Conservation (phyloP, 2,888 invertebrate genomes). For the Ectobius pallidus region DNA sequence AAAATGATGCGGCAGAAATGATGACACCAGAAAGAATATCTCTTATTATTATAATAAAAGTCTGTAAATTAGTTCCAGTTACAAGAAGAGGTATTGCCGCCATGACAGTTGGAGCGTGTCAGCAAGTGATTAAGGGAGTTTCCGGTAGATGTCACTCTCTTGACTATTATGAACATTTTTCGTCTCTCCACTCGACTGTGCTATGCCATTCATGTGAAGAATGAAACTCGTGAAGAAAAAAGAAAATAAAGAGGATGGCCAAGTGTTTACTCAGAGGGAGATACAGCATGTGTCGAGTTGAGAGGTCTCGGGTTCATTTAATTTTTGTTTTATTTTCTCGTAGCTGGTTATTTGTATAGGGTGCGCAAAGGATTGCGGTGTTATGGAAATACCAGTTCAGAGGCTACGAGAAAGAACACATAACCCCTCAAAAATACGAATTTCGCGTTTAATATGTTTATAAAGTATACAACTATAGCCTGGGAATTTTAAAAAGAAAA, state of each 20-base stretch:
- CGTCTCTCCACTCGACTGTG: not conserved
- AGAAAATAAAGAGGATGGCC: not conserved
- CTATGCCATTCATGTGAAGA: conserved; percentile 13
- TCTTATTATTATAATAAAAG: conserved; percentile 12
- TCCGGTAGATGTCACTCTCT: conserved; percentile 34
- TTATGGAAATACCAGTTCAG: too few species aligned
- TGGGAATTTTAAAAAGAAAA: too few species aligned
- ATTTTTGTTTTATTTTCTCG: not conserved
- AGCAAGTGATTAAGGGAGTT: conserved; percentile 26
- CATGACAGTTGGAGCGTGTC: conserved; percentile 30
- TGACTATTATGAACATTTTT: not conserved
- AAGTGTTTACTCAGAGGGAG: conserved; percentile 21
- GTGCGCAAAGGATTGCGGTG: conserved; percentile 3
- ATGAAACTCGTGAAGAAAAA: not conserved
- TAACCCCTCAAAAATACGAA: too few species aligned
- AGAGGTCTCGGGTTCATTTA: not conserved
- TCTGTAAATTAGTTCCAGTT: conserved; percentile 26
- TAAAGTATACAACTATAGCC: too few species aligned
- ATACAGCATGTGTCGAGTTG: conserved; percentile 12
- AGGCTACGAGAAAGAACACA: too few species aligned
- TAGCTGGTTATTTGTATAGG: not conserved
- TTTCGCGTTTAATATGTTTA: too few species aligned
- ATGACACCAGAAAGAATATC: conserved; percentile 18
- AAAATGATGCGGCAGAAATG: conserved; percentile 17
- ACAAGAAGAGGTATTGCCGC: not conserved